phyloP scores from a whole-genome alignment of 2,888 invertebrate species.

The Leptarthrus brevirostris region DNA sequence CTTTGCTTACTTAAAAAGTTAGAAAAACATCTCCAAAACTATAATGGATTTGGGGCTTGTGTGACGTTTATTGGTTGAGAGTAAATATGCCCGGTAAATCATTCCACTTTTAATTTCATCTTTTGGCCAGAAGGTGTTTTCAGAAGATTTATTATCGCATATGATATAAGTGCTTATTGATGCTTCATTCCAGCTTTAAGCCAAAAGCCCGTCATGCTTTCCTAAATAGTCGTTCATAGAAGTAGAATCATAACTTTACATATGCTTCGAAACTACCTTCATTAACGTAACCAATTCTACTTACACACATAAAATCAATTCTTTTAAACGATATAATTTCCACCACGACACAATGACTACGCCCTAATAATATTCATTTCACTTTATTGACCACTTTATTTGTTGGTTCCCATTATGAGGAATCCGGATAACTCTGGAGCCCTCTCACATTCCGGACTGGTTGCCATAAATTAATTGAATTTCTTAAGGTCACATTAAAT shows the following conservation, averaged over 20 bases:
- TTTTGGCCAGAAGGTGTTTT: neutral
- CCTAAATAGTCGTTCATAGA: no score
- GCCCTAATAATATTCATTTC: constrained; percentile 39
- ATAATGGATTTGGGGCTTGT: neutral
- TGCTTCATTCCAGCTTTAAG: no score
- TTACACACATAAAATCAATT: neutral
- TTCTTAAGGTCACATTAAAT: constrained; percentile 47
- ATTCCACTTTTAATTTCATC: neutral
- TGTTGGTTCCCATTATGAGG: constrained; percentile 38
- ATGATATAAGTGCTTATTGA: no score
- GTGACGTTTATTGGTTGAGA: neutral
- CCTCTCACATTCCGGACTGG: constrained; percentile 27
- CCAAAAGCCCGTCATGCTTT: no score
- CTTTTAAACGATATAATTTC: neutral
- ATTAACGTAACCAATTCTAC: no score
- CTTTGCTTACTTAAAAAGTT: neutral
- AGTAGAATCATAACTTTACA: no score
- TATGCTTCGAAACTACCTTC: no score
- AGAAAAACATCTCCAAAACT: neutral
- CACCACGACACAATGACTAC: neutral
- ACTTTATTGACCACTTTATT: constrained; percentile 45
- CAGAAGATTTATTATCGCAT: neutral
- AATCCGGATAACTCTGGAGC: constrained; percentile 26
- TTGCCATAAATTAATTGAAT: constrained; percentile 45
- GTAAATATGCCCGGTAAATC: neutral